Conservation (phyloP, 2,113 vertebrate genomes). For the Barbus barbus region DNA sequence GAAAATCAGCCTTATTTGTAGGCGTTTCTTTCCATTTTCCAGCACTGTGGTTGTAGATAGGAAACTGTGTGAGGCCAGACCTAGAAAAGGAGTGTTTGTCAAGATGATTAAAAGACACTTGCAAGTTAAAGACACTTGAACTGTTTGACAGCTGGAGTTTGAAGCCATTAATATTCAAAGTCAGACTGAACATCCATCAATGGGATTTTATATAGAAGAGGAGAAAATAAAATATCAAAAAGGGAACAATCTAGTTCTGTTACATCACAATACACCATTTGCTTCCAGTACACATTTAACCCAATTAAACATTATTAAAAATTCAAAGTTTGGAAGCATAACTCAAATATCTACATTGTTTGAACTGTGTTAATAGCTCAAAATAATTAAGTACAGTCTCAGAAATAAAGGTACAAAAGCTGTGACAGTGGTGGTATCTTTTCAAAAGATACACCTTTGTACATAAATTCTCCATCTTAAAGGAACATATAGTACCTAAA, state of each 20-base stretch:
- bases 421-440: no score
- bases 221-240: neutral
- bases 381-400: no score
- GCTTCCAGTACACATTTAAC: neutral
- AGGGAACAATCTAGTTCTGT: neutral
- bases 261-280: neutral
- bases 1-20: constrained; percentile 9
- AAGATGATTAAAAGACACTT: neutral
- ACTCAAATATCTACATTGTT: no score
- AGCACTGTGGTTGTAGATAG: neutral
- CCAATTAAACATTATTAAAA: neutral
- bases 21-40: neutral
- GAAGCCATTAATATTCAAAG: neutral
- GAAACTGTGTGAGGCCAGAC: constrained; percentile 7
- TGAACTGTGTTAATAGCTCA: no score
- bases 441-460: no score
- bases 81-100: neutral
- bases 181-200: neutral
- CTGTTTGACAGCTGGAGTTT: neutral
- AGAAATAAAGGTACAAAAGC: no score
- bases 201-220: neutral
- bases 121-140: neutral
- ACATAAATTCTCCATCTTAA: no score
- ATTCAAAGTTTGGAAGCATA: neutral
- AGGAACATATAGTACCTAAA: no score